Evolutionary conservation across 2,888 invertebrate genomes (phyloP).

Genomic region (Caenorhabditis angaria): DNA sequence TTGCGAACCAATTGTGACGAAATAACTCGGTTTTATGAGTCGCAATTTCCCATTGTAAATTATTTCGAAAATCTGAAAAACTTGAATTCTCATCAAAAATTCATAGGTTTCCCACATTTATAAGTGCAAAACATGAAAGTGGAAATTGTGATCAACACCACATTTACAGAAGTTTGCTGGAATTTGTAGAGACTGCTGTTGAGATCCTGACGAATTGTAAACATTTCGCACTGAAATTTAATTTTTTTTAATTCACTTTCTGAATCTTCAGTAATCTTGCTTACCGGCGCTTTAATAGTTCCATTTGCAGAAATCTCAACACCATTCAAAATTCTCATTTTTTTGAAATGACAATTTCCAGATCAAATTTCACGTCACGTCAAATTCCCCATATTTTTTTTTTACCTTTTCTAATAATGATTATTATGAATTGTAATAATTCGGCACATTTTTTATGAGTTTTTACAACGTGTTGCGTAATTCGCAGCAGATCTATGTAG

Average conservation of each 20-base stretch:
- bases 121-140: not conserved
- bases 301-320: slow-evolving; percentile 1
- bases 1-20: slow-evolving; percentile 2
- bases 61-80: not conserved
- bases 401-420: too few species aligned
- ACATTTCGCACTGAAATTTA: not conserved
- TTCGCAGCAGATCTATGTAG: not conserved
- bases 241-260: not conserved
- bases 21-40: slow-evolving; percentile 4
- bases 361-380: too few species aligned
- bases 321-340: not conserved
- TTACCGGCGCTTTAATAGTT: slow-evolving; percentile 1
- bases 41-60: not conserved
- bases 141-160: not conserved
- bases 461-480: not conserved
- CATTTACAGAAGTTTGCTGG: not conserved
- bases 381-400: too few species aligned
- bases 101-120: not conserved
- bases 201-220: not conserved
- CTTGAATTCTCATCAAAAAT: not conserved
- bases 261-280: too few species aligned
- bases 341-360: too few species aligned
- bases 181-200: not conserved
- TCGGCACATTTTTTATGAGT: too few species aligned
- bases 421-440: too few species aligned